Evolutionary conservation across 2,113 vertebrate species (phyloP), one percentile per base, ranked within the genome.

Genomic region (Albula glossodonta): DNA sequence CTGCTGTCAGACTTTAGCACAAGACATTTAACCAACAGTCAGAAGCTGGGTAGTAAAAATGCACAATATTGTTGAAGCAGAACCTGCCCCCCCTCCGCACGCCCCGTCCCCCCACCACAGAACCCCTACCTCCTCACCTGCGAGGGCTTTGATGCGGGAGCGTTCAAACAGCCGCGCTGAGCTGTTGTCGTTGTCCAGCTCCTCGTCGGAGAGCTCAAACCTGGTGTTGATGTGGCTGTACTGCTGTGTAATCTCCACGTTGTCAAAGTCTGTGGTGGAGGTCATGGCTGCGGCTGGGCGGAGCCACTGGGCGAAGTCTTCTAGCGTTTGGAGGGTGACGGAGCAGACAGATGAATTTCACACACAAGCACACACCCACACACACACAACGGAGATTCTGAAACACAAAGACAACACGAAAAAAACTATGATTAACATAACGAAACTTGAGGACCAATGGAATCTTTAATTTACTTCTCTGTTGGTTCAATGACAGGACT

Each of bases 71-170:
- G 31, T 41, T 41, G 31, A 41, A 41, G 31, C 31, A 41, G 31
- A 41, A 41, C 22, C 70, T 2, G n/a, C 66, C n/a, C 66, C n/a
- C 2, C 78, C 31, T 22, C 52, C 49, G 53, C 49, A 12, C 51
- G 0, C 9, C 74, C 83, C 63, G 79, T 81, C 79, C 56, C 60
- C 51, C 57, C 84, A 85, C 80, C 56, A 85, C 66, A 88, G 86
- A 83, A 87, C 89, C 87, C 81, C 83, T 82, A 83, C 25, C 49
- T 77, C 83, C 91, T 94, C 93, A 99, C 98, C 98, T 97, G 98
- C 98, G 60, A 99, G 95, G 74, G 98, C 98, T 94, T 99, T 99
- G 96, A 99, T 99, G 94, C 98, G 97, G 51, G 98, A 99, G 90
- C 98, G 96, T 92, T 99, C 98, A 0, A 99, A 99, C 85, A 98